A percentile compares a stretch with the other conserved stretches of the same genome.
Evolutionary conservation across 2,888 invertebrate species (phyloP).

Genomic region (Eubasilissa splendida): DNA sequence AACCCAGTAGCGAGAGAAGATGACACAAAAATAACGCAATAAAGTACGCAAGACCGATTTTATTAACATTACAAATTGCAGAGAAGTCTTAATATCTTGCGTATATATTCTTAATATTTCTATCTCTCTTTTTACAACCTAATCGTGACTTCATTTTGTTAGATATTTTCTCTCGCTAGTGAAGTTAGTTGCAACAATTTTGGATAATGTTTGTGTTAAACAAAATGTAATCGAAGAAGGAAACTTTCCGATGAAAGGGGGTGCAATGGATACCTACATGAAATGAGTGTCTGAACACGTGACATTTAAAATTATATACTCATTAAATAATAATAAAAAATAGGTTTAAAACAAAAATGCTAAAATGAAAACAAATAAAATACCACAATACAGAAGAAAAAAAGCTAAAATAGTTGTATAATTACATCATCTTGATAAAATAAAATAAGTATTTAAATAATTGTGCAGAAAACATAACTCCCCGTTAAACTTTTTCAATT

Average conservation of each 20-base stretch:
- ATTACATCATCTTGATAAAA: too few relatives aligned
- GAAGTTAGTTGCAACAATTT: constrained; percentile 25
- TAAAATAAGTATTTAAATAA: not conserved
- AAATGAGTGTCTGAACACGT: constrained; percentile 32
- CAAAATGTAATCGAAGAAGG: constrained; percentile 39
- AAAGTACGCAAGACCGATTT: too few relatives aligned
- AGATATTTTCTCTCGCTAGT: constrained; percentile 9
- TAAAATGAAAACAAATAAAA: too few relatives aligned
- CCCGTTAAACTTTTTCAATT: not conserved
- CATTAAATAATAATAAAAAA: too few relatives aligned
- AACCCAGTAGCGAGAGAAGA: not conserved
- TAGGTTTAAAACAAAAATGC: too few relatives aligned
- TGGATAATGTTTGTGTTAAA: constrained; percentile 53
- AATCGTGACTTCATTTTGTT: not conserved
- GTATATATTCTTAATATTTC: too few relatives aligned
- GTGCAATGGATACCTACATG: constrained; percentile 44
- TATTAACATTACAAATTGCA: too few relatives aligned
- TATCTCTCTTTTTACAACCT: not conserved
- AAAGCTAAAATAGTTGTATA: too few relatives aligned
- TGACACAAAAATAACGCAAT: not conserved
- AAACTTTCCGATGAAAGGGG: constrained; percentile 46
- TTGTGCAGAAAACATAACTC: constrained; percentile 29
- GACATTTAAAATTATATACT: not conserved
- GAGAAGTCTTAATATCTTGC: too few relatives aligned
- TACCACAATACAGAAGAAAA: too few relatives aligned